These are phyloP conservation scores for Acronicta leporina DNA, from an alignment of 2,888 invertebrate genomes.

Conservation along the genomic window DNA sequence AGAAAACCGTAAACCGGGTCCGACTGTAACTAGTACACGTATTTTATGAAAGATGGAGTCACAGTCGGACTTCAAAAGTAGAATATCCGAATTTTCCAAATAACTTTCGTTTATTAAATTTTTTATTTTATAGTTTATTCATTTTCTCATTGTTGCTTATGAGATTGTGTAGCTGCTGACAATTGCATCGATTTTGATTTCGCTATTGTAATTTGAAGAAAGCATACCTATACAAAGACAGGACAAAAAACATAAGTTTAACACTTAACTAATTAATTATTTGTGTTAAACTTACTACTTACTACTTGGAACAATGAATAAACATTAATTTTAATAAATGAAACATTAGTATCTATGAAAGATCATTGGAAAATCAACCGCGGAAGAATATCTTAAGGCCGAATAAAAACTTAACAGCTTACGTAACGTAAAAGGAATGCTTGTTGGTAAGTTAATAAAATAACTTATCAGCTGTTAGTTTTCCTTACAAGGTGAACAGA, in stretches of 20 bases:
- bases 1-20: slow-evolving; percentile 15
- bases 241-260: too few species aligned
- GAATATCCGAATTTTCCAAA: too few species aligned
- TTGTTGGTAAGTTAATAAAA: slow-evolving; percentile 32
- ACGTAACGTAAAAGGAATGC: slow-evolving; percentile 45
- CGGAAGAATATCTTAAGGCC: slow-evolving; percentile 19
- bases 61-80: slow-evolving; percentile 20
- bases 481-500: slow-evolving; percentile 13
- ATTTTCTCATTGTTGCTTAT: too few species aligned
- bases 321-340: slow-evolving; percentile 16
- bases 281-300: too few species aligned
- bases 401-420: slow-evolving; percentile 38
- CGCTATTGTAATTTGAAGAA: too few species aligned
- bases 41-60: slow-evolving; percentile 41
- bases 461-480: slow-evolving; percentile 29
- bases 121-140: too few species aligned
- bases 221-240: too few species aligned
- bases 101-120: too few species aligned
- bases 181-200: too few species aligned
- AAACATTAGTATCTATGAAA: slow-evolving; percentile 10
- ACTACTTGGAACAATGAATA: slow-evolving; percentile 13
- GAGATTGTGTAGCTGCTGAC: too few species aligned
- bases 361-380: slow-evolving; percentile 17
- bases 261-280: too few species aligned
- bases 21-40: slow-evolving; percentile 7